Percentiles rank a stretch among this genome's conserved stretches.
Conservation (phyloP, 2,888 invertebrate genomes). For the Tuberolachnus salignus region DNA sequence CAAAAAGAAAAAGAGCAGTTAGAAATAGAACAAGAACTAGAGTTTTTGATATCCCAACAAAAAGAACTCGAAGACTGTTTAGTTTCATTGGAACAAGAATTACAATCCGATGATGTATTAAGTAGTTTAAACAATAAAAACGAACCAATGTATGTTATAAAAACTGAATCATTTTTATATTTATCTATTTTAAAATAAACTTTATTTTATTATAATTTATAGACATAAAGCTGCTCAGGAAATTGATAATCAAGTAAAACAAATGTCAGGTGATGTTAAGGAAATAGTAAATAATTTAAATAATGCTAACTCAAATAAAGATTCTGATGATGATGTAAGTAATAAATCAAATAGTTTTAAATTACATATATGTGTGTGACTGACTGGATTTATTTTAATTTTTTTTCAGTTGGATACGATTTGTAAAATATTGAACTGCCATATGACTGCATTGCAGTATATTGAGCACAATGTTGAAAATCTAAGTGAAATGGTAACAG, state of each 20-base stretch:
- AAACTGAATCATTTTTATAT: constrained; percentile 9
- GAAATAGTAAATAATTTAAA: constrained; percentile 94
- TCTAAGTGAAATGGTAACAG: constrained; percentile 31
- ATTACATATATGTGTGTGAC: not conserved
- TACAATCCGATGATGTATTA: constrained; percentile 65
- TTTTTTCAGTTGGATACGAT: constrained; percentile 70
- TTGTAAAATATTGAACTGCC: constrained; percentile 90
- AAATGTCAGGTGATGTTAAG: constrained; percentile 93
- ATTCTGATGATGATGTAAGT: constrained; percentile 84
- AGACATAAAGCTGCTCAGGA: constrained; percentile 71
- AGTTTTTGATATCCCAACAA: constrained; percentile 91
- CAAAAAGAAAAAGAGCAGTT: constrained; percentile 71
- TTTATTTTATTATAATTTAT: constrained; percentile 16
- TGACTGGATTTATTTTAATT: not conserved
- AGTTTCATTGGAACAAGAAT: constrained; percentile 82
- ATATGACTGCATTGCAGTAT: constrained; percentile 96
- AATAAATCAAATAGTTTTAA: constrained; percentile 1
- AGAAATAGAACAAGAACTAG: constrained; percentile 88
- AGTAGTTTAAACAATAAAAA: constrained; percentile 78
- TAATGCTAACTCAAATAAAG: constrained; percentile 81
- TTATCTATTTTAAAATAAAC: no score
- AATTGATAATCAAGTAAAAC: constrained; percentile 87
- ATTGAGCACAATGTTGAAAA: constrained; percentile 78
- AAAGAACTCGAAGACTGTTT: constrained; percentile 88
- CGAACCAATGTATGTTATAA: constrained; percentile 76